Conservation (phyloP, 2,113 vertebrate genomes). For the Archilochus colubris region DNA sequence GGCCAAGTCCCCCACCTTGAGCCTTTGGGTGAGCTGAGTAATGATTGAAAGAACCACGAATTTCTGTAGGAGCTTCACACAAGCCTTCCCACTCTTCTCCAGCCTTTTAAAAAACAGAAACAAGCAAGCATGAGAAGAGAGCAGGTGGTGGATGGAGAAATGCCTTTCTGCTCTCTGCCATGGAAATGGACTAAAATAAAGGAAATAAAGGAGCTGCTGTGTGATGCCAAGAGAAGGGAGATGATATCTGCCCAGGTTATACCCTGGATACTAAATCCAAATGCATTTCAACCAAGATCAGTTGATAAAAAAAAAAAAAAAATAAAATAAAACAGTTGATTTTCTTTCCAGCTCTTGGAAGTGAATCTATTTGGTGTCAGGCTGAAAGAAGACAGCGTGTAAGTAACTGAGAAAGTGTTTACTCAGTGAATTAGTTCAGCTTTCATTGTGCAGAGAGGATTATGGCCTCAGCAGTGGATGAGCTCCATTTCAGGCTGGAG, state of each 20-base stretch:
- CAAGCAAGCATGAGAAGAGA: background rate
- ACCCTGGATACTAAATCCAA: conserved; percentile 30
- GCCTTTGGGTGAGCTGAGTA: background rate
- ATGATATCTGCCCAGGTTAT: conserved; percentile 24
- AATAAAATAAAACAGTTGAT: conserved; percentile 66
- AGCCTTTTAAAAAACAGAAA: background rate
- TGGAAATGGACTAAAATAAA: conserved; percentile 49
- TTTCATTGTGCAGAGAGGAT: conserved; percentile 94
- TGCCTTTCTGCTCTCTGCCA: background rate
- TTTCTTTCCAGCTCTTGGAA: conserved; percentile 75
- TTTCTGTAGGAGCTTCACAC: background rate
- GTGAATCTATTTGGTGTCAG: conserved; percentile 80
- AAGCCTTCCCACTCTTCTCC: background rate
- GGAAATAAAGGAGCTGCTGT: conserved; percentile 46
- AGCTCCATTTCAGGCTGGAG: conserved; percentile 98
- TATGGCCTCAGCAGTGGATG: conserved; percentile 86
- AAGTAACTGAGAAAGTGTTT: conserved; percentile 98
- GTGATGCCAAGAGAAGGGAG: conserved; percentile 9
- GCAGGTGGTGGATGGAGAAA: background rate
- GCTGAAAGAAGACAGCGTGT: conserved; percentile 92
- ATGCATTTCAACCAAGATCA: conserved; percentile 59
- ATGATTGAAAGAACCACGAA: background rate
- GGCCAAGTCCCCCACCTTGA: background rate
- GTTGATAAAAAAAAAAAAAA: background rate
- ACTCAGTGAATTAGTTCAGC: conserved; percentile 99